These are phyloP conservation scores for Calyptomena viridis DNA, from an alignment of 2,113 vertebrate species.

Conservation along the genomic window DNA sequence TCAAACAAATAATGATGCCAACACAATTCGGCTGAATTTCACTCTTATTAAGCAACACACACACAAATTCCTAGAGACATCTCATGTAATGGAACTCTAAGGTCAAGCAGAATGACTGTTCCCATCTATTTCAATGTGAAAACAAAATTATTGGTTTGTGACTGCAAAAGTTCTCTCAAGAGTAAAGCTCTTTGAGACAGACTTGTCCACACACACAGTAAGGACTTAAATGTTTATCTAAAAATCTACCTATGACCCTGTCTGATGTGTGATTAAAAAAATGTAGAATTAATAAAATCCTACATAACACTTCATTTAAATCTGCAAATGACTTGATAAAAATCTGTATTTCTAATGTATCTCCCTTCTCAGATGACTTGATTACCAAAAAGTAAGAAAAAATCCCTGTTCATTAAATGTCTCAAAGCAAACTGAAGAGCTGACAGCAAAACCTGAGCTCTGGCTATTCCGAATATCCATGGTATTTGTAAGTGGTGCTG, in stretches of 20 bases:
- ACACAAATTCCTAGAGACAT: background rate
- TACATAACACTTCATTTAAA: background rate
- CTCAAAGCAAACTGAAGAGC: background rate
- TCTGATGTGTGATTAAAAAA: background rate
- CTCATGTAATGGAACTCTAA: background rate
- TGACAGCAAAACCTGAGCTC: background rate
- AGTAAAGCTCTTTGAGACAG: background rate
- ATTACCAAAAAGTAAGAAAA: background rate
- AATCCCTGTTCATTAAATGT: background rate
- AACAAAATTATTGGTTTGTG: background rate
- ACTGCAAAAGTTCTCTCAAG: background rate
- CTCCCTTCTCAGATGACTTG: background rate
- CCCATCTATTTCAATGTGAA: conserved; percentile 1
- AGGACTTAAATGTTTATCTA: background rate
- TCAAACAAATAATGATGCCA: background rate
- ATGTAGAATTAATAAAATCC: background rate
- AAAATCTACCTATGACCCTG: background rate
- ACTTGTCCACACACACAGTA: background rate
- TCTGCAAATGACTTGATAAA: conserved; percentile 1
- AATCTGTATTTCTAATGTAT: background rate
- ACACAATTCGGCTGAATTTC: background rate
- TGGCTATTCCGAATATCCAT: background rate
- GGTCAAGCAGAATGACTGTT: background rate
- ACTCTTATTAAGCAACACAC: background rate
- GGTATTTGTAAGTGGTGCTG: background rate